These are phyloP conservation scores for Patella ulyssiponensis DNA, from an alignment of 2,888 invertebrate genomes.

Conservation along the genomic window DNA sequence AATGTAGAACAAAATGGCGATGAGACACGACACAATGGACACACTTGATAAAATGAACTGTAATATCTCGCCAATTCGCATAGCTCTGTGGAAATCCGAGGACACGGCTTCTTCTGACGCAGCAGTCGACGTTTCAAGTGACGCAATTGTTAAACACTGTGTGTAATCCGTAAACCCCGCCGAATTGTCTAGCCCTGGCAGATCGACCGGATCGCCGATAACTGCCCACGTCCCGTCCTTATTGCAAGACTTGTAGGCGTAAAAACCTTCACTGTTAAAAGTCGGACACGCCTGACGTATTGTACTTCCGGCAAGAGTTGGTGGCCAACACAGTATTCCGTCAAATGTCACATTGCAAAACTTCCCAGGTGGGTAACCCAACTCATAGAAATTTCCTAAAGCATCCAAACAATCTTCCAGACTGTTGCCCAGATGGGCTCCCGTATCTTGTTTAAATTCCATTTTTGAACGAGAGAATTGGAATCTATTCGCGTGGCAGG, in stretches of 20 bases:
- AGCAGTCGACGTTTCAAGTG: background rate
- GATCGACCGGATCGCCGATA: background rate
- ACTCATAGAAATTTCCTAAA: background rate
- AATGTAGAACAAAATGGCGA: constrained; percentile 20
- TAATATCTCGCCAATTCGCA: background rate
- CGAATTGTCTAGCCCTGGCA: background rate
- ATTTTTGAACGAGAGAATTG: no score
- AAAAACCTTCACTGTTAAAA: background rate
- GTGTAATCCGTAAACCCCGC: constrained; percentile 21
- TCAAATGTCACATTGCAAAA: constrained; percentile 25
- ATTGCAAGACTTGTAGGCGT: constrained; percentile 21
- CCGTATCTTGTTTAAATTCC: background rate
- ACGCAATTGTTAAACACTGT: background rate
- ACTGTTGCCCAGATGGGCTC: background rate
- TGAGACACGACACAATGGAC: background rate
- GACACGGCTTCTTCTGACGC: background rate
- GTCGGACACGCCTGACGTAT: constrained; percentile 20
- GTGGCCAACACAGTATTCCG: constrained; percentile 25
- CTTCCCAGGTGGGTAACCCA: background rate
- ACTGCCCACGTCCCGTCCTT: constrained; percentile 21
- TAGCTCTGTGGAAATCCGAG: background rate
- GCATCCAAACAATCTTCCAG: background rate
- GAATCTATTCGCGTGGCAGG: no score
- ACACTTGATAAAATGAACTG: background rate
- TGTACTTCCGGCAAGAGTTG: constrained; percentile 22